Conservation (phyloP, 2,888 invertebrate genomes). For the Trypoxylon attenuatum region DNA sequence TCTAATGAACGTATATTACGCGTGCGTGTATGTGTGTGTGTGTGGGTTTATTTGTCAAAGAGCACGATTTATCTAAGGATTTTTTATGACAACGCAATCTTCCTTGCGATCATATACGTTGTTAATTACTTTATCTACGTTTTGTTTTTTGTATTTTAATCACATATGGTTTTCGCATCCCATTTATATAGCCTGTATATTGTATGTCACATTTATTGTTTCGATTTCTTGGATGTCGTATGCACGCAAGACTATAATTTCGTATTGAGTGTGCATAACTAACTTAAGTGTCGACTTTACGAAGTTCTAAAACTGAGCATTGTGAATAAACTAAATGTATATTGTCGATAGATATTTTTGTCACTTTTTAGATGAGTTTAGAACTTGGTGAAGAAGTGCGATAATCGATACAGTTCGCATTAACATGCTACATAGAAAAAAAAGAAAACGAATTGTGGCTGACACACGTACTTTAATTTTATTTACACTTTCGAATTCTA, state of each 20-base stretch:
- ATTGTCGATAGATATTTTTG: no score
- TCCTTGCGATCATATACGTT: neutral
- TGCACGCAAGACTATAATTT: neutral
- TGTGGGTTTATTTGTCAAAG: neutral
- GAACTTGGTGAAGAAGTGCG: no score
- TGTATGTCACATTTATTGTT: neutral
- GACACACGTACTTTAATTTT: neutral
- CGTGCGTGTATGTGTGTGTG: neutral
- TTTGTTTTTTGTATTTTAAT: neutral
- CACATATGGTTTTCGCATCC: constrained; percentile 9
- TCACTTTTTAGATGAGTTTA: neutral
- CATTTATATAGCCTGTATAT: constrained; percentile 2
- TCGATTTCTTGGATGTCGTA: neutral
- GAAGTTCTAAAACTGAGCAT: constrained; percentile 1
- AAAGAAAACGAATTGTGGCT: neutral
- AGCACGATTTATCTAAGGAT: constrained; percentile 25
- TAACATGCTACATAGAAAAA: neutral
- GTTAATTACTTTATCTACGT: neutral
- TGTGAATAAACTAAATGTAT: no score
- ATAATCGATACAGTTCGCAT: no score
- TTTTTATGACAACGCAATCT: constrained; percentile 7
- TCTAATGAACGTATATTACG: neutral
- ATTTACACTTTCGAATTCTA: neutral
- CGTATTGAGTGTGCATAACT: neutral
- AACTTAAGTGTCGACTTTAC: neutral